phyloP scores from a whole-genome alignment of 92 coral and sea anemone species.

The Phenganax marumi region DNA sequence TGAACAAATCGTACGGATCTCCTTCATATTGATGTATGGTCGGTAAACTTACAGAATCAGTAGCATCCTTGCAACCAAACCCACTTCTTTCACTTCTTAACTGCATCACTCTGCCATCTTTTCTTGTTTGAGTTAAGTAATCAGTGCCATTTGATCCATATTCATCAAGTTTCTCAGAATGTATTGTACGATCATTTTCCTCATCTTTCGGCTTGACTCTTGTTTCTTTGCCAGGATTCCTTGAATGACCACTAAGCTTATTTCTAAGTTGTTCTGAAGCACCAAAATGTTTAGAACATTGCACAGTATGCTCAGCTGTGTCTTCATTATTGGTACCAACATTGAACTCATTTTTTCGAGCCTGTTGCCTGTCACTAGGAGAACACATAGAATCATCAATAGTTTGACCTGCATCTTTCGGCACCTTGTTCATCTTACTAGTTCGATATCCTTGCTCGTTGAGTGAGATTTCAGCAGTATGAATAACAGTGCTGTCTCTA shows the following conservation, averaged over 20 bases:
- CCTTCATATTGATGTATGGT: conserved; percentile 33
- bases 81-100: neutral
- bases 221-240: neutral
- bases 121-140: neutral
- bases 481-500: neutral
- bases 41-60: conserved; percentile 21
- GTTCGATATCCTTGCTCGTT: neutral
- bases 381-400: neutral
- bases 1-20: neutral
- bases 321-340: too few species aligned
- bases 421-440: neutral
- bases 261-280: too few species aligned
- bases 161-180: neutral
- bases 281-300: too few species aligned
- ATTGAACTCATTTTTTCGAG: too few species aligned
- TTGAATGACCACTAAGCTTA: neutral
- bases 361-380: neutral
- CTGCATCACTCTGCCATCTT: conserved; percentile 7
- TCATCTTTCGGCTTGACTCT: neutral
- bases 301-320: too few species aligned
- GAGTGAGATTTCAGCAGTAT: neutral
- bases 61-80: neutral
- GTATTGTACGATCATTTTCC: neutral
- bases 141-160: neutral
- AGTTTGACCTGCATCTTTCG: neutral